Base-by-base conservation (phyloP, 2,888 invertebrate genomes). In the Drosophila pseudotakahashii region DNA sequence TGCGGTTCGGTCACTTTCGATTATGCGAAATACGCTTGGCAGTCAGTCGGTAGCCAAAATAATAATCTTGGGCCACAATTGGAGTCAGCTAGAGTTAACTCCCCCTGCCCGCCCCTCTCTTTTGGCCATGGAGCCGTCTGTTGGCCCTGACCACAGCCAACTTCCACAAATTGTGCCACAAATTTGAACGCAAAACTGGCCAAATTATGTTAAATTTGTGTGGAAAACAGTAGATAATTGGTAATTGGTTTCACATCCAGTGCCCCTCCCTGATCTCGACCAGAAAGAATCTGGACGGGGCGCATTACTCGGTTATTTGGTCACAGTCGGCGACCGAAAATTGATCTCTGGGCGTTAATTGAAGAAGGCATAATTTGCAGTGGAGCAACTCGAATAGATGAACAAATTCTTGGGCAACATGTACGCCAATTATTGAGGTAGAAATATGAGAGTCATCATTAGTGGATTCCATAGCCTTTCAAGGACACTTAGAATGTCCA, bases 161-260 rank as follows among this genome's bases (percentile, higher is more conserved):
- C 88, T 82, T 85, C 85, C 85, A 85, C 79, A 86, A 75, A 87
- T 82, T 85, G 84, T 75, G 88, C 70, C 85, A 82, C 85, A 85
- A 76, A 85, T 85, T 85, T 81, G 85, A 84, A 84, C 88, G 84
- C 88, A 85, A 85, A 87, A 85, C 88, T 85, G 86, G 79, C 81
- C 85, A 88, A 86, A 86, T 88, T 79, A 89, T 89, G 88, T 82
- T 88, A 88, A 88, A 88, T 89, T 88, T 88, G 88, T 85, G 85
- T 83, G 75, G 87, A 89, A 83, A 88, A 88, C 88, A 89, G 89
- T 88, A 83, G 88, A 89, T 88, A 88, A 88, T 88, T 88, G 88
- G 87, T 89, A 88, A 88, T 88, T 89, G 89, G 78, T 71, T 89
- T 85, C 78, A 80, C 75, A 63, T 79, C 81, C 76, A 83, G 39